Evolutionary conservation across 2,113 vertebrate genomes (phyloP).

Genomic region (Sarotherodon lohbergeri): DNA sequence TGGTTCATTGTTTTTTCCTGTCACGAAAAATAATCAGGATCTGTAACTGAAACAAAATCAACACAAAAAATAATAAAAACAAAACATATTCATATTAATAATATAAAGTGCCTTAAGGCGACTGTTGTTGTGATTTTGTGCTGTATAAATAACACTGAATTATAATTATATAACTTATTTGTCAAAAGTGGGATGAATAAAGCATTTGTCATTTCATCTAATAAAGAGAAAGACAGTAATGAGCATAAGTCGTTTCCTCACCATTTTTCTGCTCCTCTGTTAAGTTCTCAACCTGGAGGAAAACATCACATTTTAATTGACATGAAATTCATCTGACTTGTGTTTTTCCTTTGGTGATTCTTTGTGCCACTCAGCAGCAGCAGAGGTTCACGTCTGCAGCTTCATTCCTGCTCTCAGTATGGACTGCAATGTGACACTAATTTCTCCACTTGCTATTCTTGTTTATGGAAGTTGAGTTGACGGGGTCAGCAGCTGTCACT

Average conservation of each 20-base stretch:
- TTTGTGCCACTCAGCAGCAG: not conserved
- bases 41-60: not conserved
- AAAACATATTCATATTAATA: not conserved
- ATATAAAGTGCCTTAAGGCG: not conserved
- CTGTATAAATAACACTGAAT: not conserved
- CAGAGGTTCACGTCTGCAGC: not conserved
- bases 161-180: not conserved
- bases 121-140: not conserved
- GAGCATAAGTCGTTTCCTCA: conserved; percentile 31
- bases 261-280: conserved; percentile 80
- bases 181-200: not conserved
- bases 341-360: not conserved
- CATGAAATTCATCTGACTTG: not conserved
- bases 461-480: not conserved
- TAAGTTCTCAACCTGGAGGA: conserved; percentile 74
- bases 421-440: not conserved
- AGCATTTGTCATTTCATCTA: not conserved
- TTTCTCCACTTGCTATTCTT: conserved; percentile 33
- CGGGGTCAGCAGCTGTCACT: conserved; percentile 52
- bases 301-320: not conserved
- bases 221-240: not conserved
- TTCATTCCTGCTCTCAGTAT: not conserved
- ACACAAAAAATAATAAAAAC: not conserved
- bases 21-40: not conserved
- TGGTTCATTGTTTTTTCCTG: not conserved